Percentiles rank a stretch among this genome's conserved stretches.
Conservation (phyloP, 2,113 vertebrate species). For the Petrocephalus zakoni region DNA sequence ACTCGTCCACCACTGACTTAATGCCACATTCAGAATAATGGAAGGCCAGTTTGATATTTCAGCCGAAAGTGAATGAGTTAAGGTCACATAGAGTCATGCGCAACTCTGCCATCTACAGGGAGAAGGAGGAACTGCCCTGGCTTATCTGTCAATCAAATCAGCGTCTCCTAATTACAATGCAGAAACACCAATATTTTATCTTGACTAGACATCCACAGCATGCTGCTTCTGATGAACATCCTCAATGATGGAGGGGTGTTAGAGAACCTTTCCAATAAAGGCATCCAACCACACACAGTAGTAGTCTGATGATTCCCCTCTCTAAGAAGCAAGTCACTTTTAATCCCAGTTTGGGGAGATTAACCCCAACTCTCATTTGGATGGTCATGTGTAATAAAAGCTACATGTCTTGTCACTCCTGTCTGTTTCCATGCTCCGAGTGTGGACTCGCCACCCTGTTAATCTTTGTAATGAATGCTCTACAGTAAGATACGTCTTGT, state of each 20-base stretch:
- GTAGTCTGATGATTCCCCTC: slow-evolving; percentile 2
- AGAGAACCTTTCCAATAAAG: slow-evolving; percentile 8
- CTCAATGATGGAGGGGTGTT: background rate
- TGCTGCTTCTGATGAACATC: background rate
- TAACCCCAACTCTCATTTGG: background rate
- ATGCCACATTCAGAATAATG: background rate
- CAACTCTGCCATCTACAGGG: slow-evolving; percentile 37
- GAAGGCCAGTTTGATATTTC: background rate
- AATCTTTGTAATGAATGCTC: background rate
- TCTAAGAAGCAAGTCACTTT: background rate
- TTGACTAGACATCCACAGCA: background rate
- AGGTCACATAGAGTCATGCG: slow-evolving; percentile 1
- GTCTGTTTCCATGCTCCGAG: background rate
- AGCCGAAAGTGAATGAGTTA: background rate
- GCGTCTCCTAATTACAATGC: background rate
- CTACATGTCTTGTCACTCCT: background rate
- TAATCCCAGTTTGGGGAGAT: no score
- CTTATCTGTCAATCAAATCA: slow-evolving; percentile 2
- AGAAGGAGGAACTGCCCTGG: slow-evolving; percentile 35
- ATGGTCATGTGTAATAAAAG: background rate
- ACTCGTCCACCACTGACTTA: background rate
- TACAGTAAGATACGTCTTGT: background rate
- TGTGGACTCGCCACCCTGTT: background rate
- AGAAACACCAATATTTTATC: background rate
- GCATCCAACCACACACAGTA: background rate